Evolutionary conservation across 1,140 invertebrate species (phyloP).

Genomic region (Drosophila auraria): DNA sequence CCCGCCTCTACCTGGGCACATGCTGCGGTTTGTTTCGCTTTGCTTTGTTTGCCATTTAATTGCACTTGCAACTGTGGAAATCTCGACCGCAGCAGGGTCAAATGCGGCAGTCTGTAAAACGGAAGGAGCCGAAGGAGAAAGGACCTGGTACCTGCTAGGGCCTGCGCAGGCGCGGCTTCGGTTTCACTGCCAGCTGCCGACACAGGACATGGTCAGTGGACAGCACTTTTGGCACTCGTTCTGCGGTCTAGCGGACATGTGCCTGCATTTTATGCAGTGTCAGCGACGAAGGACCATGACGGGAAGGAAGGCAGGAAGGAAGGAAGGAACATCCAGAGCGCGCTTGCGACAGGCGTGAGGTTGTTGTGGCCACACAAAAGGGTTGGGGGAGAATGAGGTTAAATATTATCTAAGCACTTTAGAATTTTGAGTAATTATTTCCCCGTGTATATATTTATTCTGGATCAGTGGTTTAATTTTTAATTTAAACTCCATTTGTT

Average conservation of each 20-base stretch:
- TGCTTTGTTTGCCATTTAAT: conserved; percentile 59
- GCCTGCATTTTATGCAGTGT: conserved; percentile 47
- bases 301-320: not conserved
- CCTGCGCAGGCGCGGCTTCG: conserved; percentile 33
- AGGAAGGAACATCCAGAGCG: not conserved
- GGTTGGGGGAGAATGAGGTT: conserved; percentile 4
- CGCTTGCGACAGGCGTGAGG: conserved; percentile 42
- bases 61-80: conserved; percentile 66
- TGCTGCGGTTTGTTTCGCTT: conserved; percentile 64
- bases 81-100: conserved; percentile 66
- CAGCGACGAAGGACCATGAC: conserved; percentile 5
- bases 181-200: conserved; percentile 56
- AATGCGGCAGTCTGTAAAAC: conserved; percentile 48
- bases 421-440: not conserved
- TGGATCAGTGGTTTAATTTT: no score
- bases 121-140: conserved; percentile 24
- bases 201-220: conserved; percentile 37
- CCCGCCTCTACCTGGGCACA: conserved; percentile 62
- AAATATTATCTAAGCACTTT: conserved; percentile 14
- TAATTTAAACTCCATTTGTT: not conserved
- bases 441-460: no score
- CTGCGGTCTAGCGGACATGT: conserved; percentile 65
- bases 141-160: conserved; percentile 34
- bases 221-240: conserved; percentile 71
- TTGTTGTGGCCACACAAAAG: conserved; percentile 4